Percentiles rank a stretch among this genome's conserved stretches.
phyloP scores from a whole-genome alignment of 1,140 invertebrate species.

The Mesaphorura yosii region DNA sequence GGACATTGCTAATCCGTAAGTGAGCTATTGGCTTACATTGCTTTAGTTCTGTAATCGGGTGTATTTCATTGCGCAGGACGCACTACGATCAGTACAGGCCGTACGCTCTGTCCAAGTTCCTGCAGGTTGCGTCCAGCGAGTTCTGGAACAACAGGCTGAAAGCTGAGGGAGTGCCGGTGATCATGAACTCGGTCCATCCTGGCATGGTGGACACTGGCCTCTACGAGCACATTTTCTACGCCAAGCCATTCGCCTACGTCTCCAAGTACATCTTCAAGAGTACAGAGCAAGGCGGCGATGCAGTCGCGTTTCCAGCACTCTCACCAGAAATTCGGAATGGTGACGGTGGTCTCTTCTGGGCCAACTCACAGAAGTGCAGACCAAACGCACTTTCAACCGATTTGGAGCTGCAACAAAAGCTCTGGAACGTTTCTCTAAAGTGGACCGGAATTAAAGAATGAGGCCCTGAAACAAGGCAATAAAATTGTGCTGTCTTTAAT shows the following conservation, averaged over 20 bases:
- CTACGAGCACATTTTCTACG: neutral
- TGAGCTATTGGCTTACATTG: too few species aligned
- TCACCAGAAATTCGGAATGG: slow-evolving; percentile 16
- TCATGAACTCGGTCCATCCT: slow-evolving; percentile 68
- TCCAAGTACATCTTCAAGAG: slow-evolving; percentile 25
- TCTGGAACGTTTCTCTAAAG: slow-evolving; percentile 9
- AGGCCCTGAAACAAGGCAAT: too few species aligned
- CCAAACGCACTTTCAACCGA: slow-evolving; percentile 4
- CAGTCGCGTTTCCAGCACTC: slow-evolving; percentile 27
- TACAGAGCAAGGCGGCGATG: slow-evolving; percentile 16
- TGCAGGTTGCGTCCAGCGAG: slow-evolving; percentile 65
- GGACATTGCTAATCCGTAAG: too few species aligned
- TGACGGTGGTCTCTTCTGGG: slow-evolving; percentile 19
- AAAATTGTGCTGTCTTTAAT: too few species aligned
- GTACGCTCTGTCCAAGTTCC: slow-evolving; percentile 78
- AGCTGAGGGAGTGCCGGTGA: slow-evolving; percentile 47
- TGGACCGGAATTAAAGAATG: neutral
- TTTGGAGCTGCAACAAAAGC: slow-evolving; percentile 2
- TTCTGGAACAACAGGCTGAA: slow-evolving; percentile 52
- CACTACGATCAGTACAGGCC: slow-evolving; percentile 36
- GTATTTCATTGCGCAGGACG: slow-evolving; percentile 15
- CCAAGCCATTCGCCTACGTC: slow-evolving; percentile 22
- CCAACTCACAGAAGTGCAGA: slow-evolving; percentile 8
- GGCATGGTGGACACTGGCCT: slow-evolving; percentile 75
- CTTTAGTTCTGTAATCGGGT: too few species aligned